A percentile compares a stretch with the other conserved stretches of the same genome.
These are phyloP conservation scores for Biston stratarius DNA, from an alignment of 2,888 invertebrate genomes.

Conservation along the genomic window DNA sequence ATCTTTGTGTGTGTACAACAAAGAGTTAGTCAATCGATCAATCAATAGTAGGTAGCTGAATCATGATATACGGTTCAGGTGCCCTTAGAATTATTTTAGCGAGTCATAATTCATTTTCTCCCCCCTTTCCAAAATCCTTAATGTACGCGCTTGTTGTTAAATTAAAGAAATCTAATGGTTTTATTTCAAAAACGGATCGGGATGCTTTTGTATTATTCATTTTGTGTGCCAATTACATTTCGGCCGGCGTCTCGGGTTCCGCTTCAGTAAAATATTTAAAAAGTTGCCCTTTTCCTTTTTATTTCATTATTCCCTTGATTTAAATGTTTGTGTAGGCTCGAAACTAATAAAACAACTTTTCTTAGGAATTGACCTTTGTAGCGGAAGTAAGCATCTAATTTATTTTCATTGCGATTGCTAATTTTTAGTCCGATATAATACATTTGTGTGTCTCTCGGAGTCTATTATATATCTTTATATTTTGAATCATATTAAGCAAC, in stretches of 20 bases:
- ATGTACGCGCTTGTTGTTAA: slow-evolving; percentile 20
- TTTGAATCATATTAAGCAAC: too few species aligned
- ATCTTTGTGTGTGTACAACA: too few species aligned
- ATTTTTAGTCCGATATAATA: too few species aligned
- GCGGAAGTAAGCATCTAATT: neutral
- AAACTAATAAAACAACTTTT: neutral
- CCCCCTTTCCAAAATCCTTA: neutral
- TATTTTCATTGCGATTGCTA: neutral
- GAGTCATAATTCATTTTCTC: neutral
- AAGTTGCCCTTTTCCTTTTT: slow-evolving; percentile 21
- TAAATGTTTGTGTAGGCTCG: slow-evolving; percentile 16
- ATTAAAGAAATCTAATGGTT: slow-evolving; percentile 36
- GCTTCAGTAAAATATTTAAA: slow-evolving; percentile 25
- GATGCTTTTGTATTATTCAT: slow-evolving; percentile 34
- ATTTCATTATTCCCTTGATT: slow-evolving; percentile 22
- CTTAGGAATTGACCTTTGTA: neutral
- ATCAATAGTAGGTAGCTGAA: too few species aligned
- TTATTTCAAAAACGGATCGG: slow-evolving; percentile 32
- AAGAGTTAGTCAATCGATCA: too few species aligned
- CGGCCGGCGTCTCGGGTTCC: slow-evolving; percentile 14
- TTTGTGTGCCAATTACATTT: slow-evolving; percentile 33
- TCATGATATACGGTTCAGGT: too few species aligned
- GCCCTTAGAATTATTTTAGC: too few species aligned
- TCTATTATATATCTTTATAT: too few species aligned
- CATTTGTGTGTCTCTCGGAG: too few species aligned